Evolutionary conservation across 2,797 vertebrate species (phyloP).

Genomic region (Manis pentadactyla): DNA sequence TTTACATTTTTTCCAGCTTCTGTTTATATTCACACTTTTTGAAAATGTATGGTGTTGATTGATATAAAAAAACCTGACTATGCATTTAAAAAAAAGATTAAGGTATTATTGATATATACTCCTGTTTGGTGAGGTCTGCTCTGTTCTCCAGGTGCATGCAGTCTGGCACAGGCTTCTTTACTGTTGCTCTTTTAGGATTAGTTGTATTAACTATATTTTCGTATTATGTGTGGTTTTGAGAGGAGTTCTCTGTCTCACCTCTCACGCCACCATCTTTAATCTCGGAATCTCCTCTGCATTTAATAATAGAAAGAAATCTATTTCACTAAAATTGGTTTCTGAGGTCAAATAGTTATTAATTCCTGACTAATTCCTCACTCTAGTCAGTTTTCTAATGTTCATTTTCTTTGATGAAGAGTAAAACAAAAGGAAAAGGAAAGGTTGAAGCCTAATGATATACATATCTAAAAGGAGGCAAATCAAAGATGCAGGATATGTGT

Average conservation of each 20-base stretch:
- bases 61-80: slow-evolving; percentile 42
- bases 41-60: background rate
- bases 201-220: too few relatives aligned
- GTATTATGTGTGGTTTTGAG: too few relatives aligned
- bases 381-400: slow-evolving; percentile 43
- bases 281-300: background rate
- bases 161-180: too few relatives aligned
- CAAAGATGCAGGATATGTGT: background rate
- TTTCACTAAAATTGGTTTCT: slow-evolving; percentile 61
- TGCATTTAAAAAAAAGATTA: too few relatives aligned
- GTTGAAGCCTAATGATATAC: background rate
- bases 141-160: too few relatives aligned
- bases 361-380: background rate
- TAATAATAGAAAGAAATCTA: slow-evolving; percentile 43
- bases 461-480: background rate
- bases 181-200: too few relatives aligned
- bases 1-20: slow-evolving; percentile 24
- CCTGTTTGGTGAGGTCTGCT: too few relatives aligned
- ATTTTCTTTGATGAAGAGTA: slow-evolving; percentile 41
- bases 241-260: too few relatives aligned
- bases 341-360: slow-evolving; percentile 54
- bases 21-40: slow-evolving; percentile 48
- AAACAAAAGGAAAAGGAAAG: slow-evolving; percentile 40
- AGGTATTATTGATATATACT: too few relatives aligned
- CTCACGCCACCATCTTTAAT: too few relatives aligned